Percentiles rank a stretch among this genome's conserved stretches.
Evolutionary conservation across 2,888 invertebrate genomes (phyloP).

Genomic region (Pterostichus niger): DNA sequence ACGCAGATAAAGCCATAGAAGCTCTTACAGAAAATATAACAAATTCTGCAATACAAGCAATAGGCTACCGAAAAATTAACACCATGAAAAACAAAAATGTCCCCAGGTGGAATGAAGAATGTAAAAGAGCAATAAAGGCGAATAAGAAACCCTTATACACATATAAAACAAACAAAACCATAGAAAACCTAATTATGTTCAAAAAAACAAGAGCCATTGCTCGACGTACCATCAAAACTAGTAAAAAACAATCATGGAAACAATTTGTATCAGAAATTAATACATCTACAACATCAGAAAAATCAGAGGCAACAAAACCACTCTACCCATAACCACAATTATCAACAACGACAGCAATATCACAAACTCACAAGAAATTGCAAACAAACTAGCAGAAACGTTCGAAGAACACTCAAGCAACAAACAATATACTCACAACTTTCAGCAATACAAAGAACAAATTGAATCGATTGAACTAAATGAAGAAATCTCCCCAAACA

Average conservation of each 20-base stretch:
- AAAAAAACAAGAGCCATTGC: constrained; percentile 16
- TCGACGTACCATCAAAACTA: background rate
- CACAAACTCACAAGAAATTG: background rate
- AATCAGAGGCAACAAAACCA: constrained; percentile 10
- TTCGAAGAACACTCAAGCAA: background rate
- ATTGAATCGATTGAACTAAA: background rate
- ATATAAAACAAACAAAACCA: constrained; percentile 23
- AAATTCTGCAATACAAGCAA: constrained; percentile 12
- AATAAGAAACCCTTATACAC: background rate
- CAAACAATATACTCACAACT: too few species aligned
- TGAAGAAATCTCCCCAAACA: background rate
- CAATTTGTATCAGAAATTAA: constrained; percentile 15
- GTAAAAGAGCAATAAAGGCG: background rate
- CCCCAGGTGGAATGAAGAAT: constrained; percentile 42
- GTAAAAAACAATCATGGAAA: constrained; percentile 37
- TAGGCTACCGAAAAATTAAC: background rate
- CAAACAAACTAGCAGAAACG: constrained; percentile 26
- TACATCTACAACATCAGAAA: constrained; percentile 19
- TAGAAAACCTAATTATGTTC: constrained; percentile 20
- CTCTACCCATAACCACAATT: background rate
- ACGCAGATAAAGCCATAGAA: background rate
- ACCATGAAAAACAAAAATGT: background rate
- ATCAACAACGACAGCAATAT: background rate
- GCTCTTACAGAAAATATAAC: constrained; percentile 20
- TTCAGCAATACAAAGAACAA: background rate